Evolutionary conservation across 2,113 vertebrate species (phyloP), one percentile per base, ranked within the genome.

Genomic region (Coturnix japonica): DNA sequence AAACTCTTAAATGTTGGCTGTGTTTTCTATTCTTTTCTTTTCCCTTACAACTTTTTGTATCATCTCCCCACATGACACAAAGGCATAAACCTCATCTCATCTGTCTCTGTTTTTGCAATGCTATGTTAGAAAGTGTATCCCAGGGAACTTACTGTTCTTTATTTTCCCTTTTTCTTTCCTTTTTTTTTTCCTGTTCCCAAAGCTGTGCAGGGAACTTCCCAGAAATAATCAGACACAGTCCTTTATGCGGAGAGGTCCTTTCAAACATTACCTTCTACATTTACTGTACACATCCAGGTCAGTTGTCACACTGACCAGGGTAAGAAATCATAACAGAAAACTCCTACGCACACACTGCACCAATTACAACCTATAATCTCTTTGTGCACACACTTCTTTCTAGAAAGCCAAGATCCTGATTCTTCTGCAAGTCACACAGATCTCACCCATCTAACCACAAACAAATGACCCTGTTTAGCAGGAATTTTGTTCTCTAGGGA

Each of bases 321-420:
- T 46, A 93, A 94, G 89, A 93, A 95, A 87, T 49, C 63, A 49
- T 11, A 85, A 85, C 13, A 82, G 94, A 81, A 95, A 96, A 93
- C 80, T 93, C 90, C 83, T 94, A 96, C 39, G 7, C 20, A 95
- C 64, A 89, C 80, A 93, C 87, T 92, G 90, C 85, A 96, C 85
- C 94, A 96, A 74, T 85, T 69, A 93, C 84, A 91, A 64, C 77
- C 95, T 94, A 91, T 54, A 63, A 87, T 86, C 65, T 77, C 56
- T 73, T 95, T 95, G 84, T 89, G 95, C 87, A 91, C 81, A 95
- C 57, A 83, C 28, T 75, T 89, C 85, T 96, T 84, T 33, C 95
- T 93, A 95, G 94, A 93, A 96, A 84, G 93, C 94, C 93, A 96
- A 92, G 88, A 95, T 91, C 67, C 85, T 94, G 95, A 95, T 97